Base-by-base conservation (phyloP, 2,797 vertebrate genomes). In the Menidia menidia region DNA sequence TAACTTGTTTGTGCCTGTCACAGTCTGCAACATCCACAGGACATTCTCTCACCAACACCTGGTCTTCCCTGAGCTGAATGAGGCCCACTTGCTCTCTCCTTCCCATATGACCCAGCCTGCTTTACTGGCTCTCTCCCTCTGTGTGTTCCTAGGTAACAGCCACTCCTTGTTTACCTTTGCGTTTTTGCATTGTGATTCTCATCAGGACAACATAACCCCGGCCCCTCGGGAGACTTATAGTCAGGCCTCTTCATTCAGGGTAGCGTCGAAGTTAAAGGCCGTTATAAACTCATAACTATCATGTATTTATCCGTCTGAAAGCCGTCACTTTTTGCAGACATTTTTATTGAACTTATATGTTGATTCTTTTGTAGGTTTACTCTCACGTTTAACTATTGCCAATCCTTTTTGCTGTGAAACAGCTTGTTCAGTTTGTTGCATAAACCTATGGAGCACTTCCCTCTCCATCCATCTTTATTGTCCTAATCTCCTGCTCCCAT, bases 131-230 rank as follows among this genome's bases (percentile, higher is more conserved):
- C 82, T 87, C 88, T 88, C 74, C 80, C 80, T 83, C 78, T 42
- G 73, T 73, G 51, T 78, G 90, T 95, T 90, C 55, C 93, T 78
- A 86, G 85, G 92, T 92, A 93, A 94, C 94, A 88, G 89, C 82
- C 92, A 83, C 89, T 92, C 92, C 93, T 92, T 94, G 93, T 93
- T 93, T 94, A 92, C 89, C 86, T 89, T 89, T 87, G 75, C 80
- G 78, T 90, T 93, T 92, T 93, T 90, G 90, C 90, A 89, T 91
- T 87, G 88, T 88, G 89, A 84, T 86, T 87, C 83, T 87, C 80
- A 58, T 85, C 85, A 85, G 86, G 90, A 80, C 80, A 85, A 83
- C 76, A 75, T 56, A 75, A 77, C 71, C 65, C 70, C 62, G 0
- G 68, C 69, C 82, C 78, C 77, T 62, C 7, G 3, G 70, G 69